Base-by-base conservation (phyloP, 2,797 vertebrate genomes). In the Tragelaphus eurycerus region DNA sequence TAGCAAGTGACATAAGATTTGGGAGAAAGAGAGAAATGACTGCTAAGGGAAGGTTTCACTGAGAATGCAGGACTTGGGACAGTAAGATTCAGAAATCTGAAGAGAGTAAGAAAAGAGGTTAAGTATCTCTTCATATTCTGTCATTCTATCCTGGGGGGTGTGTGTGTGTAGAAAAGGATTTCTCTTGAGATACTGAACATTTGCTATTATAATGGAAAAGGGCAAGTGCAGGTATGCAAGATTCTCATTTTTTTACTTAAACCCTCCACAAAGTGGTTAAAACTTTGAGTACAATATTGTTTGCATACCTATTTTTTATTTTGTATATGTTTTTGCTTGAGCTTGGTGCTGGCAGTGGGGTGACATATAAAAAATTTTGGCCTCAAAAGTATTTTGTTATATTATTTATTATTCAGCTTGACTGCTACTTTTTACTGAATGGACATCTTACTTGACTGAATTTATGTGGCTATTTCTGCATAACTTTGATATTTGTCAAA, bases 381-480 rank as follows among this genome's bases (percentile, higher is more conserved):
- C 74, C 17, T 82, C 54, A 62, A 76, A 93, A 90, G 43, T 0
- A 86, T 64, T 96, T 79, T 86, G 64, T 50, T 88, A 93, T 59
- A 91, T 78, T 79, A 74, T 43, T 96, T 91, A 79, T 74, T 95
- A 78, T 71, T 87, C 17, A 82, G 25, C 3, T 48, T 81, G 57
- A 90, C 9, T 81, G 54, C 86, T 82, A n/a, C 62, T 93, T 96
- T 38, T 90, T 96, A 82, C 48, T 57, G 67, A 95, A 81, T 25
- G 21, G 43, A 57, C n/a, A 88, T 11, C 84, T 90, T 95, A 23
- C 34, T 86, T 93, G 59, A 54, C 43, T 96, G 83, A 86, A 92
- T 95, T 76, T 79, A 81, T 54, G 23, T 92, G 34, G 57, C 60
- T 92, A 55, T 76, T 95, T 97, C 91, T 92, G 46, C 9, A 52